Conservation (phyloP, 1,140 invertebrate species). For the Dinothrombium tinctorium region DNA sequence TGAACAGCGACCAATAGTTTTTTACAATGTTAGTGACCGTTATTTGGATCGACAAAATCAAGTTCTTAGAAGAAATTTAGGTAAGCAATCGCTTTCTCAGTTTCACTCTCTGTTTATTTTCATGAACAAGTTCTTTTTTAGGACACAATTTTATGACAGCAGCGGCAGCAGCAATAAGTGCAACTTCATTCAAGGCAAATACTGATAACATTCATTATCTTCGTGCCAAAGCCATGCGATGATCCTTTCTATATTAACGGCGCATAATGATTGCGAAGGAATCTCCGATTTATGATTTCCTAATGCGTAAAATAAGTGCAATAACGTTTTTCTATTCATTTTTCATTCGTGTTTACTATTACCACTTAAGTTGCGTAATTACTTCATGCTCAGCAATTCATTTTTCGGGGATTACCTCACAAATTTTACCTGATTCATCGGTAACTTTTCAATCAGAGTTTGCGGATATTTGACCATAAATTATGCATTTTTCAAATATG, state of each 20-base stretch:
- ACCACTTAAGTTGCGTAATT: neutral
- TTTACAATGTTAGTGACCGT: too few species aligned
- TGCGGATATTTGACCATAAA: slow-evolving; percentile 1
- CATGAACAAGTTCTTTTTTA: too few species aligned
- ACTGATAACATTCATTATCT: too few species aligned
- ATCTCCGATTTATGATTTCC: neutral
- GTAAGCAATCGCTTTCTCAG: too few species aligned
- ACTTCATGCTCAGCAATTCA: slow-evolving; percentile 4
- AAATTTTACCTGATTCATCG: neutral
- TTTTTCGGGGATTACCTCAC: neutral
- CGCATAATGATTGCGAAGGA: slow-evolving; percentile 1
- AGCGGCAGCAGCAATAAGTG: too few species aligned
- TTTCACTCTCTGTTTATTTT: too few species aligned
- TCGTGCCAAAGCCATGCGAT: neutral
- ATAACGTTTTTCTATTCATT: neutral
- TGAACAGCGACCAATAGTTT: too few species aligned
- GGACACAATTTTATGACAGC: too few species aligned
- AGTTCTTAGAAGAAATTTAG: too few species aligned
- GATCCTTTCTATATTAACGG: slow-evolving; percentile 2
- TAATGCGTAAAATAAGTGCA: slow-evolving; percentile 4
- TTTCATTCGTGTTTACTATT: too few species aligned
- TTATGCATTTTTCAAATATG: slow-evolving; percentile 35
- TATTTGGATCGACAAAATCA: too few species aligned
- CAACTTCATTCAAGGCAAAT: too few species aligned
- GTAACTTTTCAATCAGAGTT: neutral